These are phyloP conservation scores for Zaprionus vittiger DNA, from an alignment of 1,140 invertebrate species.

Conservation along the genomic window DNA sequence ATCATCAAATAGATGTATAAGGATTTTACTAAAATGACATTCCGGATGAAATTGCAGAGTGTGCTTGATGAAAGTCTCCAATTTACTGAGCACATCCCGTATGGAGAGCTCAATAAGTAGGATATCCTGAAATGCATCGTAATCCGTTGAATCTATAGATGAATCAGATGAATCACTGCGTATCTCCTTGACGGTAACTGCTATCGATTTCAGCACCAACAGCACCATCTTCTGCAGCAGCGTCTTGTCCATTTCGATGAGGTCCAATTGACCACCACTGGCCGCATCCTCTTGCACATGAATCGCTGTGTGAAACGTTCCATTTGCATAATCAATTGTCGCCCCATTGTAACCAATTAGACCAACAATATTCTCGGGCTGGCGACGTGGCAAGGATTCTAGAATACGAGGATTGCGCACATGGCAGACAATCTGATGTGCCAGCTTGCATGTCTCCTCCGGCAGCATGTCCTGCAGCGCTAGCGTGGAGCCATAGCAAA, in stretches of 20 bases:
- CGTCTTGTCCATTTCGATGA: constrained; percentile 87
- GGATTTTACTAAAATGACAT: constrained; percentile 93
- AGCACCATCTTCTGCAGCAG: constrained; percentile 93
- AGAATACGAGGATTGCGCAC: constrained; percentile 93
- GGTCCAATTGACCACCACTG: constrained; percentile 31
- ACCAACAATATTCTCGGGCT: constrained; percentile 85
- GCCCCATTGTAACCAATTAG: constrained; percentile 86
- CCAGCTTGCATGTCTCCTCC: constrained; percentile 93
- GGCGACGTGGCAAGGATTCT: constrained; percentile 86
- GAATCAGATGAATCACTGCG: constrained; percentile 93
- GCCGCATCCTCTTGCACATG: constrained; percentile 52
- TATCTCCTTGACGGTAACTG: constrained; percentile 95
- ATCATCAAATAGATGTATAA: constrained; percentile 94
- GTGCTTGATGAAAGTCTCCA: constrained; percentile 93
- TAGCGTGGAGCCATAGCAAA: constrained; percentile 95
- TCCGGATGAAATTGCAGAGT: constrained; percentile 94
- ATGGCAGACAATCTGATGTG: constrained; percentile 92
- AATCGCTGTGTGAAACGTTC: constrained; percentile 47
- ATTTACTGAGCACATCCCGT: constrained; percentile 91
- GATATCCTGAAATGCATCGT: constrained; percentile 95
- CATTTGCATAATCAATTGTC: constrained; percentile 57
- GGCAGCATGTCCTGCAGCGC: constrained; percentile 93
- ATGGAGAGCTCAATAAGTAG: constrained; percentile 94
- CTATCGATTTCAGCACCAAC: constrained; percentile 93
- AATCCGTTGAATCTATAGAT: constrained; percentile 91